These are phyloP conservation scores for Augochlorella aurata DNA, from an alignment of 2,888 invertebrate genomes.

Conservation along the genomic window DNA sequence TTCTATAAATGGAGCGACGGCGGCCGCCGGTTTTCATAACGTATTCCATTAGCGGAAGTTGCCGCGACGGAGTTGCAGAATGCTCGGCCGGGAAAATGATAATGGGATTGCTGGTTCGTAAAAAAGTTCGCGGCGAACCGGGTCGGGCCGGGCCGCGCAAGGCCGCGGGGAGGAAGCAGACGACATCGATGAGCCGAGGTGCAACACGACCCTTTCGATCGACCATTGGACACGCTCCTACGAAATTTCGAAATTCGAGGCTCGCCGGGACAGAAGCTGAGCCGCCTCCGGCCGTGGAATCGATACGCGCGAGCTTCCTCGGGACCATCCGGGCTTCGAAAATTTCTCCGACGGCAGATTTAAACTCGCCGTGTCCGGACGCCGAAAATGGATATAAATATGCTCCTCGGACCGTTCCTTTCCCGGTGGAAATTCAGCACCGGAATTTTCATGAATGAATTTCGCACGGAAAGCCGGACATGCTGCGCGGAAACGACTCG, in stretches of 20 bases:
- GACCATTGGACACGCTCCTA: neutral
- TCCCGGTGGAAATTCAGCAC: neutral
- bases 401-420: neutral
- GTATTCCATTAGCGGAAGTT: conserved; percentile 58
- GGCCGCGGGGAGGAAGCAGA: no score
- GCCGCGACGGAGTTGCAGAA: conserved; percentile 35
- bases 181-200: conserved; percentile 9
- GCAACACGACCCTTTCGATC: neutral
- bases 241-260: neutral
- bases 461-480: neutral
- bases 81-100: conserved; percentile 36
- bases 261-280: neutral
- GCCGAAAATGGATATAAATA: conserved; percentile 3
- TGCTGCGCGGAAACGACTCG: neutral
- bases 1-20: conserved; percentile 45
- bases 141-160: no score
- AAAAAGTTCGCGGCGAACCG: conserved; percentile 8
- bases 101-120: conserved; percentile 24
- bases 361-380: neutral
- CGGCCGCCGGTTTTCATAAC: conserved; percentile 46
- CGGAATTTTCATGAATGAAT: conserved; percentile 6
- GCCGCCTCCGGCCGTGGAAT: neutral
- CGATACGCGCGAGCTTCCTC: conserved; percentile 1
- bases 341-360: conserved; percentile 16
- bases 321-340: neutral